Base-by-base conservation (phyloP, 1,140 invertebrate genomes). In the Bombus huntii region DNA sequence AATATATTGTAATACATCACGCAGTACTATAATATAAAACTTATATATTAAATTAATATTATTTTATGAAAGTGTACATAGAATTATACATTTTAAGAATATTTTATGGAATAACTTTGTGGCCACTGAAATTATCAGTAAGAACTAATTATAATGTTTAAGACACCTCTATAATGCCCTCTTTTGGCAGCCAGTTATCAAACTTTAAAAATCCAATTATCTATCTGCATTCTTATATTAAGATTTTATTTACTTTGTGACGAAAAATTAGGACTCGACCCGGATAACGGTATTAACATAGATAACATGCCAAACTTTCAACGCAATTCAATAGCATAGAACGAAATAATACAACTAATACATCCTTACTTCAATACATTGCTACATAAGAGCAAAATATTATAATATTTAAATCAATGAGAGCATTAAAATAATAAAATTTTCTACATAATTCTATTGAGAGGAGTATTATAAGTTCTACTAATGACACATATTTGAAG, bases 61-160 rank as follows among this genome's bases (percentile, higher is more conserved):
- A 94, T 93, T 94, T 94, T 93, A 93, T 91, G 92, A 93, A 90
- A 92, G 80, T 94, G 93, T 93, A 94, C 90, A 94, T 94, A 94
- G 92, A 91, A 80, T 85, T 89, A 90, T 90, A 91, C 80, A 87
- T 89, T 83, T 80, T 92, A 93, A 89, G 89, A 87, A 74, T 93
- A 92, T 90, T 92, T 92, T 94, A 92, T 85, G 90, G 89, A 87
- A 82, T 93, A 89, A 92, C 84, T 91, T 89, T 88, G 90, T 87
- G 91, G 83, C 85, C 81, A 87, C 85, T 81, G 66, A 91, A 91
- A 89, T 88, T 85, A 91, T 87, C 22, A 42, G 71, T 91, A 90
- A 87, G 84, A 84, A 65, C 62, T 87, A 87, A 83, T 79, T 53
- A 22, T 86, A 85, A 90, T 85, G 71, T 62, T 84, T 86, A 90